Conservation (phyloP, 1,140 invertebrate genomes). For the Cecropterus lyciades region DNA sequence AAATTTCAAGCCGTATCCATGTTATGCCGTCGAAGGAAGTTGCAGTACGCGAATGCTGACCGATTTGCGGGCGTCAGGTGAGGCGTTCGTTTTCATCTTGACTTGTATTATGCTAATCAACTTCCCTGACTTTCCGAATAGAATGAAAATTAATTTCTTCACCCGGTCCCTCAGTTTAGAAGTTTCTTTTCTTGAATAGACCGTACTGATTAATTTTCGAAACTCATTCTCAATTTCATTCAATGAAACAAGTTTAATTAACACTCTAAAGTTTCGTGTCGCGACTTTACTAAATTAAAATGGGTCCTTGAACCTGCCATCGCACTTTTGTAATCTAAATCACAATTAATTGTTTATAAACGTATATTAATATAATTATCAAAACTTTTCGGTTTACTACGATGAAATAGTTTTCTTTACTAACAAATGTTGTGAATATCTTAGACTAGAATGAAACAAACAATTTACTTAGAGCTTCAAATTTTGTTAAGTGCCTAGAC, state of each 20-base stretch:
- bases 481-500: constrained; percentile 9
- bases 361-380: constrained; percentile 18
- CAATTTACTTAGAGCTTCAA: constrained; percentile 13
- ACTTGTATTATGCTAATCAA: constrained; percentile 73
- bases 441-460: constrained; percentile 21
- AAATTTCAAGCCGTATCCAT: constrained; percentile 12
- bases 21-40: constrained; percentile 4
- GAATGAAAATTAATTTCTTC: constrained; percentile 74
- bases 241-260: constrained; percentile 77
- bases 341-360: constrained; percentile 33
- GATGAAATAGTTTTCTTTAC: constrained; percentile 26
- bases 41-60: constrained; percentile 44
- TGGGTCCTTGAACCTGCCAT: constrained; percentile 38
- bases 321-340: constrained; percentile 30
- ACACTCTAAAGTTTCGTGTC: constrained; percentile 58
- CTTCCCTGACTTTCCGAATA: constrained; percentile 58
- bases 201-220: constrained; percentile 72
- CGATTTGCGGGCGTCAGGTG: constrained; percentile 50
- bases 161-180: constrained; percentile 60
- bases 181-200: constrained; percentile 73
- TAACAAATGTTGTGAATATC: constrained; percentile 9
- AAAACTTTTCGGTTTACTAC: constrained; percentile 20
- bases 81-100: constrained; percentile 56
- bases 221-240: constrained; percentile 75
- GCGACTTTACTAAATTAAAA: constrained; percentile 58